phyloP scores from a whole-genome alignment of 2,797 vertebrate genomes.

The Helarctos malayanus region DNA sequence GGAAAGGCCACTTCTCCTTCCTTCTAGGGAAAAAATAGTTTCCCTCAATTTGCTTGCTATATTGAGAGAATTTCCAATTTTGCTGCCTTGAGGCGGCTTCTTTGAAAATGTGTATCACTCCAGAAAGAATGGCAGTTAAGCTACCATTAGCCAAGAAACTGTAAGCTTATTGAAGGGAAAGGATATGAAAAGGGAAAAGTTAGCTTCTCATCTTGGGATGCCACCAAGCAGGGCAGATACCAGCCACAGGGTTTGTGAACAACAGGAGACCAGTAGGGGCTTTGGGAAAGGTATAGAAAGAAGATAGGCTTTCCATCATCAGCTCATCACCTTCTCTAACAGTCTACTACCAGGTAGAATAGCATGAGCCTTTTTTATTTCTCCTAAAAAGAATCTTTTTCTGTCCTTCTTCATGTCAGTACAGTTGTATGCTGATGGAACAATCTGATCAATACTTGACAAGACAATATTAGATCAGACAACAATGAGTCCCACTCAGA shows the following conservation, averaged over 20 bases:
- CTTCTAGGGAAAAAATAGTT: background rate
- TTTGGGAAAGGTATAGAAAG: background rate
- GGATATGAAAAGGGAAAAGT: background rate
- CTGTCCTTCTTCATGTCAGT: background rate
- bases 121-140: background rate
- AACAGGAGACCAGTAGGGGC: background rate
- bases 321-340: background rate
- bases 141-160: slow-evolving; percentile 30
- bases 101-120: background rate
- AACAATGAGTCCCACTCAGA: slow-evolving; percentile 13
- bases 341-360: background rate
- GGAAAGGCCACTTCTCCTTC: background rate
- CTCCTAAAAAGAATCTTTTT: slow-evolving; percentile 26
- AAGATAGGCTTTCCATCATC: background rate
- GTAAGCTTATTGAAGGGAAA: background rate
- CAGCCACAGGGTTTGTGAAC: background rate
- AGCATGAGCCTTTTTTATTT: background rate
- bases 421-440: slow-evolving; percentile 45
- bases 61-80: background rate
- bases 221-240: background rate
- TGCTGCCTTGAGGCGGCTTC: background rate
- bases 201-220: background rate
- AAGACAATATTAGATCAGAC: slow-evolving; percentile 27
- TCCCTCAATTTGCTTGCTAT: background rate
- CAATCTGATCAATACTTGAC: slow-evolving; percentile 24